phyloP scores from a whole-genome alignment of 2,888 invertebrate genomes.

The Actias luna region DNA sequence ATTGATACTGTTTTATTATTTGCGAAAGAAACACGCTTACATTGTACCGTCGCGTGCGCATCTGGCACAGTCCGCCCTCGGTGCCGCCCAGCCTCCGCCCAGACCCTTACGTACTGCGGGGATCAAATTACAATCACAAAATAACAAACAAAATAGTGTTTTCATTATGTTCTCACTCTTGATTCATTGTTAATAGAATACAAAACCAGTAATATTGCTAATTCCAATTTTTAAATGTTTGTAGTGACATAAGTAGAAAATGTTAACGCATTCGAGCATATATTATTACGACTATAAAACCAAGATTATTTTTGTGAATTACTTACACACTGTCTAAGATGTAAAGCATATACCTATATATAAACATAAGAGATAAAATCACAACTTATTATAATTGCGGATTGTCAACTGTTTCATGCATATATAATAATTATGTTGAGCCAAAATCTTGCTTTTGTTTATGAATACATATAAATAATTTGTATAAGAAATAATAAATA shows the following conservation, averaged over 20 bases:
- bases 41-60: conserved; percentile 61
- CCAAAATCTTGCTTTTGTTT: not conserved
- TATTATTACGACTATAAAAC: too few species aligned
- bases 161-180: conserved; percentile 40
- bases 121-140: conserved; percentile 52
- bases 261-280: too few species aligned
- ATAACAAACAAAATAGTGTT: conserved; percentile 41
- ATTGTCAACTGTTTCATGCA: not conserved
- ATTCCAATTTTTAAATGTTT: not conserved
- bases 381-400: not conserved
- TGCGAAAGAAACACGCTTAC: conserved; percentile 9
- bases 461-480: too few species aligned
- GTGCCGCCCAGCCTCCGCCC: conserved; percentile 59
- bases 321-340: not conserved
- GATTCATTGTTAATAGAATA: conserved; percentile 30
- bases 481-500: too few species aligned
- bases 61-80: conserved; percentile 51
- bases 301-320: not conserved
- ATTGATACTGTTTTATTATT: conserved; percentile 1
- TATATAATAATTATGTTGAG: not conserved
- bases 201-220: conserved; percentile 11
- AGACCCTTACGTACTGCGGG: conserved; percentile 41
- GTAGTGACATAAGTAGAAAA: not conserved
- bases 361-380: not conserved
- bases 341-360: not conserved